Evolutionary conservation across 1,140 invertebrate species (phyloP), one percentile per base, ranked within the genome.

Genomic region (Steinernema feltiae): DNA sequence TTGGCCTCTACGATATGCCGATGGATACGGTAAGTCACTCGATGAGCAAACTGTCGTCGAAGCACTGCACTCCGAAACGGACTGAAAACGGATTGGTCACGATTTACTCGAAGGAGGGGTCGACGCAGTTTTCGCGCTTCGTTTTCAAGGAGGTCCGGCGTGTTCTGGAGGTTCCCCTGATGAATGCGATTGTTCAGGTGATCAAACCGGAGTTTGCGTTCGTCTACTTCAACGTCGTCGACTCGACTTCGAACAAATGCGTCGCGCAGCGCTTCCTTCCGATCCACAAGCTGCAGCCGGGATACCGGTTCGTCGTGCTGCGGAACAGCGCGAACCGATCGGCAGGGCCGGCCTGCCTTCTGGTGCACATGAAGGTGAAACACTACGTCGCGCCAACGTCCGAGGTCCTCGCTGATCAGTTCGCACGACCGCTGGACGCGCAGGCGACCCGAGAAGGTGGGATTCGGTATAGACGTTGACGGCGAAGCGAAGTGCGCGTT

Each of bases 251-350:
- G 30, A n/a, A 32, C 21, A 41, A 48, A 30, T n/a, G 7, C 3
- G 72, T 71, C 2, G 46, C 41, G 30, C 41, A 76, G 27, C 24
- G 41, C 24, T 71, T 76, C 29, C 72, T 72, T 3, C 46, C 74
- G 17, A 72, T 72, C 72, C 35, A 76, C 41, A 77, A 63, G 41
- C 35, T 76, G 12, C 70, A 75, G 30, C 72, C 74, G 7, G 73
- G 73, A 18, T 74, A 73, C 69, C 73, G 73, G 1, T 74, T 70
- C 73, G 48, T 74, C 30, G 29, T 71, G 1, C 73, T 74, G n/a
- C 73, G 73, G 69, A 18, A 48, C 32, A 48, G 48, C 21, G 73
- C 48, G 1, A 74, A 74, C 30, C 46, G 35, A 72, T 31, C 48
- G 12, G 48, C 69, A 29, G 73, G 73, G 1, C 73, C 73, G 27